These are phyloP conservation scores for Drosophila atripex DNA, from an alignment of 2,888 invertebrate genomes.

Conservation along the genomic window DNA sequence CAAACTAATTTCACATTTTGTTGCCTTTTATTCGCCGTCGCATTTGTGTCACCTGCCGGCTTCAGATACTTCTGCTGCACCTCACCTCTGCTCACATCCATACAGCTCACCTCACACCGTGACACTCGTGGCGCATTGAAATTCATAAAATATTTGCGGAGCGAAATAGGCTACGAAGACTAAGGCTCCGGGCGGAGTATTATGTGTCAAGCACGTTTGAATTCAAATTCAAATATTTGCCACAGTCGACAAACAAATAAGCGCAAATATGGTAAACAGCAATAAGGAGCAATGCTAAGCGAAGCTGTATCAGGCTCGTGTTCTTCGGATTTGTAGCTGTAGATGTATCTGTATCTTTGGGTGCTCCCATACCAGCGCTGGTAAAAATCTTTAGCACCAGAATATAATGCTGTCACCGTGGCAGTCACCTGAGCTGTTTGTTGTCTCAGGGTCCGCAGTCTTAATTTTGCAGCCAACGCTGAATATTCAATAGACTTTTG, in stretches of 20 bases:
- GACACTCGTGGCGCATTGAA: conserved; percentile 66
- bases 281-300: conserved; percentile 62
- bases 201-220: conserved; percentile 79
- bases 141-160: conserved; percentile 77
- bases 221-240: conserved; percentile 79
- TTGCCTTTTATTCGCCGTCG: conserved; percentile 70
- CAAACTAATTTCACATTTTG: conserved; percentile 78
- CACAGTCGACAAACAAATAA: conserved; percentile 75
- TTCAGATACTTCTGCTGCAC: conserved; percentile 7
- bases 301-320: conserved; percentile 16
- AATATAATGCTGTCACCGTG: conserved; percentile 43
- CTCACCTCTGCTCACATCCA: neutral
- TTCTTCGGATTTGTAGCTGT: conserved; percentile 20
- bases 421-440: conserved; percentile 44
- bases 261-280: conserved; percentile 78
- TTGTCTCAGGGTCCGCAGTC: conserved; percentile 20
- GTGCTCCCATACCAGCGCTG: neutral
- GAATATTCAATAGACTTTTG: conserved; percentile 23
- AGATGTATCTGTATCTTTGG: neutral
- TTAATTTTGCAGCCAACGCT: conserved; percentile 38
- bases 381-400: conserved; percentile 32
- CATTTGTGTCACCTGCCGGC: conserved; percentile 58
- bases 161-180: conserved; percentile 69
- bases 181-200: conserved; percentile 65
- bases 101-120: neutral